A percentile compares a stretch with the other conserved stretches of the same genome.
Conservation (phyloP, 2,888 invertebrate species). For the Noctua janthina region DNA sequence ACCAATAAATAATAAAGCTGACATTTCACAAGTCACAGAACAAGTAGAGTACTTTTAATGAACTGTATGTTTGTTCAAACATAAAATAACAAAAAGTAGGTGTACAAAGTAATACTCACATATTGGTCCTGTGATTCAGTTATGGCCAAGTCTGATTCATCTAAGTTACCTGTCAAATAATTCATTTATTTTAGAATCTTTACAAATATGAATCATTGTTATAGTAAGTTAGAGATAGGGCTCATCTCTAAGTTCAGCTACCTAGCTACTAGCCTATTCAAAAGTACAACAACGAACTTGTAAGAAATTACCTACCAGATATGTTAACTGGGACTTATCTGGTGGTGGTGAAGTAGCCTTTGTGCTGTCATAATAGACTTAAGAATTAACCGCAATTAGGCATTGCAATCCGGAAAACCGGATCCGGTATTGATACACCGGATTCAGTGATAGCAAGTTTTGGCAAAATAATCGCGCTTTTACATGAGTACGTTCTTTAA, state of each 20-base stretch:
- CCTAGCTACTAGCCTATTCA: background rate
- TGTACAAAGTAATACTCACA: conserved; percentile 75
- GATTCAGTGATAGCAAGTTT: too few species aligned
- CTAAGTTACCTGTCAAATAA: conserved; percentile 77
- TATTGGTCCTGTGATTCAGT: conserved; percentile 80
- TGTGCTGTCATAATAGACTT: background rate
- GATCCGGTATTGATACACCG: too few species aligned
- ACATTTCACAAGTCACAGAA: background rate
- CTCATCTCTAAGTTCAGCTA: background rate
- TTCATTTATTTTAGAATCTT: background rate
- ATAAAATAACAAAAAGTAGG: background rate
- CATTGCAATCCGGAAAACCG: too few species aligned
- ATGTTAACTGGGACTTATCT: background rate
- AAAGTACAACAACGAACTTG: background rate
- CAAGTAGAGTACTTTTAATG: background rate
- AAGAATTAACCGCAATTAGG: background rate
- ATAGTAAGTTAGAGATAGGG: background rate
- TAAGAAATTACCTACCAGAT: background rate
- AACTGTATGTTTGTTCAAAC: background rate
- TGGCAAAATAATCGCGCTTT: too few species aligned
- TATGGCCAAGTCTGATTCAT: conserved; percentile 83
- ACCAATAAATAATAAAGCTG: background rate
- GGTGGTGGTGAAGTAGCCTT: background rate
- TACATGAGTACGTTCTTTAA: too few species aligned
- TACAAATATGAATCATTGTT: background rate